A percentile compares a stretch with the other conserved stretches of the same genome.
These are phyloP conservation scores for Tillus elongatus DNA, from an alignment of 2,888 invertebrate species.

Conservation along the genomic window DNA sequence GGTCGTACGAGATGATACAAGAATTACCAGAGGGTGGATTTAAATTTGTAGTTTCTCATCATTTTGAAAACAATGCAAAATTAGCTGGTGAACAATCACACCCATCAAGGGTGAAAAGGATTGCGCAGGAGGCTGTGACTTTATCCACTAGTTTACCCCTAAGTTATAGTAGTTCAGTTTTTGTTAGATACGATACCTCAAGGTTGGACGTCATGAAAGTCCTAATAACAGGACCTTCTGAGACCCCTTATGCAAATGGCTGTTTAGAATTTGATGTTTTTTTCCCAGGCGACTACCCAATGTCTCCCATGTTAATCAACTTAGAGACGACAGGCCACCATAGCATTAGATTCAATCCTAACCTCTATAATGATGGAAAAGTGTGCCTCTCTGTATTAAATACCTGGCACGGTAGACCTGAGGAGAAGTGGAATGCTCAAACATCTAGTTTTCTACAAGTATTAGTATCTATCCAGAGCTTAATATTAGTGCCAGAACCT, in stretches of 20 bases:
- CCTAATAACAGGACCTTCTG: constrained; percentile 83
- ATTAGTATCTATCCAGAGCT: constrained; percentile 83
- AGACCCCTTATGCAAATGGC: constrained; percentile 86
- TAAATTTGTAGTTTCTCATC: constrained; percentile 79
- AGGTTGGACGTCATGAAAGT: constrained; percentile 94
- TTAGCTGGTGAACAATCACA: constrained; percentile 79
- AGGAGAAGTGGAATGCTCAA: constrained; percentile 95
- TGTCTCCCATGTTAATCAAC: constrained; percentile 81
- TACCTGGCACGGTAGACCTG: constrained; percentile 94
- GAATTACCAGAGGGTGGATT: constrained; percentile 65
- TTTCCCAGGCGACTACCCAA: constrained; percentile 64
- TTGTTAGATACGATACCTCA: constrained; percentile 90
- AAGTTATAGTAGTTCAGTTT: constrained; percentile 87
- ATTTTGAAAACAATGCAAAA: constrained; percentile 80
- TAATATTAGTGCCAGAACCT: constrained; percentile 86
- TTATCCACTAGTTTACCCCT: constrained; percentile 85
- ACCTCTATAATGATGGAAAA: constrained; percentile 91
- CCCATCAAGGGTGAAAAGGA: constrained; percentile 77
- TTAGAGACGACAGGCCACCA: constrained; percentile 83
- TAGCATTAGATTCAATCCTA: constrained; percentile 85
- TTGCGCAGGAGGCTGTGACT: constrained; percentile 92
- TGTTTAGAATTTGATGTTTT: constrained; percentile 87
- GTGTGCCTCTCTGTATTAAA: constrained; percentile 90
- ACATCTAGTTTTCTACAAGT: constrained; percentile 91
- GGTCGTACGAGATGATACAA: constrained; percentile 85